Percentiles rank a stretch among this genome's conserved stretches.
phyloP scores from a whole-genome alignment of 2,797 vertebrate species.

The Pelochelys cantorii region DNA sequence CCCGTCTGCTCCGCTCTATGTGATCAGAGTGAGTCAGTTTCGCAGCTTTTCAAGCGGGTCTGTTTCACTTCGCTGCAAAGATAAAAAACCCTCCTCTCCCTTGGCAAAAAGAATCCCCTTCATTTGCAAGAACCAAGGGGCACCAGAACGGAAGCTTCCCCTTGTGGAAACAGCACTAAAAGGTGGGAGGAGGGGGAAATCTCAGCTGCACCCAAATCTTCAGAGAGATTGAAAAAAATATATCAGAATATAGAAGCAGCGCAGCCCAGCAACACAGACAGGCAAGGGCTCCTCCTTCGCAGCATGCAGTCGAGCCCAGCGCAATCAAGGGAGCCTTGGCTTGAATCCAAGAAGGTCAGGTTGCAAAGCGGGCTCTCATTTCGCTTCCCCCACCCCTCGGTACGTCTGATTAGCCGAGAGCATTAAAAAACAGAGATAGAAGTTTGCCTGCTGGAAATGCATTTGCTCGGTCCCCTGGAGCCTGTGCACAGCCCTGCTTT shows the following conservation, averaged over 20 bases:
- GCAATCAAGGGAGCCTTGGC: conserved; percentile 43
- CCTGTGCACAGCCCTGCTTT: conserved; percentile 61
- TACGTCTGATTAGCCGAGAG: conserved; percentile 28
- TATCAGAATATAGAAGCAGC: neutral
- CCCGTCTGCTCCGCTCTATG: conserved; percentile 45
- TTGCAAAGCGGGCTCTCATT: conserved; percentile 63
- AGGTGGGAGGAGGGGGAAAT: neutral
- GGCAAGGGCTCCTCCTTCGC: conserved; percentile 71
- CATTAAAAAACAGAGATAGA: conserved; percentile 24
- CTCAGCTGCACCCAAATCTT: conserved; percentile 24
- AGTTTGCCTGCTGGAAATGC: conserved; percentile 35
- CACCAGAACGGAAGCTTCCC: neutral
- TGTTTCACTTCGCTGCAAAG: conserved; percentile 41
- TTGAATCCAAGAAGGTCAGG: conserved; percentile 71
- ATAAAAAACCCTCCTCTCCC: conserved; percentile 25
- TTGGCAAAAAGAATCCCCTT: conserved; percentile 46
- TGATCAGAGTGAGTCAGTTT: conserved; percentile 36
- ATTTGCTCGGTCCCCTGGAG: conserved; percentile 31
- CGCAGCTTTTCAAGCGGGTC: conserved; percentile 68
- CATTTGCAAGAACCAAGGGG: neutral
- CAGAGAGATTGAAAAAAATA: neutral
- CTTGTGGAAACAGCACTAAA: neutral
- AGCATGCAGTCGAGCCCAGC: conserved; percentile 52
- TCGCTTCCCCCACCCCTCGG: conserved; percentile 37
- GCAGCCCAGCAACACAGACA: neutral